Evolutionary conservation across 1,140 invertebrate genomes (phyloP).

Genomic region (Eupristina koningsbergeri): DNA sequence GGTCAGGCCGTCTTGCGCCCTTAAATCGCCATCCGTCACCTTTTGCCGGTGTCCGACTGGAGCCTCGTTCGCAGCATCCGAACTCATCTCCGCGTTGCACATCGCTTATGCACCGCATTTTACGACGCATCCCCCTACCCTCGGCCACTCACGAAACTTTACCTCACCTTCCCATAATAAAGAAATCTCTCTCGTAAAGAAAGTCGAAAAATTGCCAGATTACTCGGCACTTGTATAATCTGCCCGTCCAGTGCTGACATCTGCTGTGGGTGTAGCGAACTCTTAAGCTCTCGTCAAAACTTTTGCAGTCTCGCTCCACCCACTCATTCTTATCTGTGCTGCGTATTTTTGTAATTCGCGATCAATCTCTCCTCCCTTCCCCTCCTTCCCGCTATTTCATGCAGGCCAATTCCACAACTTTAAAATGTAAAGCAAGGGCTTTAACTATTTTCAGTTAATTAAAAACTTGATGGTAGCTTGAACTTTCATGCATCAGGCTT

Average conservation of each 20-base stretch:
- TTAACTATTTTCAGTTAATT: conserved; percentile 50
- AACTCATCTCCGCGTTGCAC: background rate
- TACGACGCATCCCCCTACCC: background rate
- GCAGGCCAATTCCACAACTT: conserved; percentile 38
- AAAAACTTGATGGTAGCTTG: conserved; percentile 42
- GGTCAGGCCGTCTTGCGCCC: conserved; percentile 70
- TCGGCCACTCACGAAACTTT: background rate
- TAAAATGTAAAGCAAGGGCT: conserved; percentile 46
- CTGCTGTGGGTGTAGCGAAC: conserved; percentile 50
- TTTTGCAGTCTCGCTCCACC: conserved; percentile 49
- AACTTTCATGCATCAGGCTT: conserved; percentile 23
- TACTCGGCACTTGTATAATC: background rate
- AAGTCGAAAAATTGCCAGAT: conserved; percentile 16
- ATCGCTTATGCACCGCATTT: background rate
- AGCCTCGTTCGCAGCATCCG: conserved; percentile 55
- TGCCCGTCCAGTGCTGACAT: conserved; percentile 56
- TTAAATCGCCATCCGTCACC: conserved; percentile 70
- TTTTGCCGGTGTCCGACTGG: conserved; percentile 49
- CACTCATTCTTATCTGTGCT: conserved; percentile 7
- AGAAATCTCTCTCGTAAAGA: conserved; percentile 7
- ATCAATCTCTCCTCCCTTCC: background rate
- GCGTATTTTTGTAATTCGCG: conserved; percentile 44
- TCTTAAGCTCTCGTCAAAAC: conserved; percentile 47
- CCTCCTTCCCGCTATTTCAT: too few species aligned
- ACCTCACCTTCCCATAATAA: background rate